Percentiles rank a stretch among this genome's conserved stretches.
Conservation (phyloP, 2,888 invertebrate species). For the Frankliniella fusca region DNA sequence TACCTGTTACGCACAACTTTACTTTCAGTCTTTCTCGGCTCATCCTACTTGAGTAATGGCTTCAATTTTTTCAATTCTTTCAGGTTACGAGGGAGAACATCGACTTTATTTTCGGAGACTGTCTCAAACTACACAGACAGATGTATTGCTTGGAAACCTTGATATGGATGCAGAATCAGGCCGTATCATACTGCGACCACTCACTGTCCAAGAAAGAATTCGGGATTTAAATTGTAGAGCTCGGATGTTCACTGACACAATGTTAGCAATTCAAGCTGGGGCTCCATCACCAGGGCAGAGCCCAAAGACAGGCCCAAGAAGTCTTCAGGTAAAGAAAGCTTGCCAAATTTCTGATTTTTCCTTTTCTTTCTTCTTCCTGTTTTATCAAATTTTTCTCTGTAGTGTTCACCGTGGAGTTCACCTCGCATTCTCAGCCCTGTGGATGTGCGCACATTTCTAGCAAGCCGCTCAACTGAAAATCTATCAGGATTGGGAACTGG, state of each 20-base stretch:
- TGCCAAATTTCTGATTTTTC: not conserved
- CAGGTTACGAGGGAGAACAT: slow-evolving; percentile 46
- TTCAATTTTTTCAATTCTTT: slow-evolving; percentile 13
- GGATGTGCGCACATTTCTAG: slow-evolving; percentile 41
- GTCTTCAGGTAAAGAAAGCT: slow-evolving; percentile 42
- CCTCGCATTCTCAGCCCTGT: slow-evolving; percentile 50
- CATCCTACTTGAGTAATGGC: no score
- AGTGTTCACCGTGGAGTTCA: slow-evolving; percentile 52
- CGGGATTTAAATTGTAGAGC: slow-evolving; percentile 50
- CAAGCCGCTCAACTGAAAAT: slow-evolving; percentile 49
- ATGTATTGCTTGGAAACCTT: slow-evolving; percentile 48
- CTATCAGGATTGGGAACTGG: slow-evolving; percentile 39
- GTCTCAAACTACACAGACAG: slow-evolving; percentile 51
- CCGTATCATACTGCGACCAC: slow-evolving; percentile 46
- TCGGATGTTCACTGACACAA: slow-evolving; percentile 50
- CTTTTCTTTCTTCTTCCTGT: not conserved
- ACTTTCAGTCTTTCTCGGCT: no score
- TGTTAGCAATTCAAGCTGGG: slow-evolving; percentile 47
- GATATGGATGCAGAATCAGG: slow-evolving; percentile 45
- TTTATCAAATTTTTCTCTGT: slow-evolving; percentile 33
- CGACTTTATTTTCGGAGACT: slow-evolving; percentile 48
- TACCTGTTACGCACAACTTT: no score
- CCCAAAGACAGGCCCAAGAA: slow-evolving; percentile 43
- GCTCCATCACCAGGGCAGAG: slow-evolving; percentile 42
- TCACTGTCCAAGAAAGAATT: slow-evolving; percentile 50